A percentile compares a stretch with the other conserved stretches of the same genome.
phyloP scores from a whole-genome alignment of 2,113 vertebrate genomes.

The Naja naja region DNA sequence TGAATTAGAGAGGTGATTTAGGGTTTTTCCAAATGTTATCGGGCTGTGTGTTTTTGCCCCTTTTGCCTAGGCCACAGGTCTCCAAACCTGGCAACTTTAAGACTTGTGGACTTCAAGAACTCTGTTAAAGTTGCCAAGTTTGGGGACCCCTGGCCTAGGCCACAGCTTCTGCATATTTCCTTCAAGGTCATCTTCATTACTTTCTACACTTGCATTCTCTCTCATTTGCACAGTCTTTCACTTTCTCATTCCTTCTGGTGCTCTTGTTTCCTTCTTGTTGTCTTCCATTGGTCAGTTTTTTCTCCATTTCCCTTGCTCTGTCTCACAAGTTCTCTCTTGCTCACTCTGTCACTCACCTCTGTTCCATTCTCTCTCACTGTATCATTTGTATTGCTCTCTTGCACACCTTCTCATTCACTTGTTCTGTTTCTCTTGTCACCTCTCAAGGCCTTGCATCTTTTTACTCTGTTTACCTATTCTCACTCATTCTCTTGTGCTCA shows the following conservation, averaged over 20 bases:
- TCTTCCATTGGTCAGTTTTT: neutral
- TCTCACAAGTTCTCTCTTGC: neutral
- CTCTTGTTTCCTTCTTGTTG: neutral
- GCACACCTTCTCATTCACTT: neutral
- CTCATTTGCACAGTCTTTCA: neutral
- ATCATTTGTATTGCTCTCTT: neutral
- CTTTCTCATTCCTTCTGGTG: neutral
- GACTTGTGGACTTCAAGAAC: no score
- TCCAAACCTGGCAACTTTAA: no score
- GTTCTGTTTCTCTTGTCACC: neutral
- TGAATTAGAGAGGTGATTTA: neutral
- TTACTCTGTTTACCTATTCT: neutral
- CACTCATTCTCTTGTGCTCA: neutral
- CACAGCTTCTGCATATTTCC: neutral
- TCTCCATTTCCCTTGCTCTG: neutral
- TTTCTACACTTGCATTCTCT: neutral
- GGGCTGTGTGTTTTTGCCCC: neutral
- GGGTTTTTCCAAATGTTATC: neutral
- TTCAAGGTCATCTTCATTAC: neutral
- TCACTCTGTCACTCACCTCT: neutral
- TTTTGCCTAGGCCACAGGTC: neutral
- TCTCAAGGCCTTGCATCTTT: neutral
- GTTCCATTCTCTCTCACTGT: neutral
- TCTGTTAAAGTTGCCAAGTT: no score
- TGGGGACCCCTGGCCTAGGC: no score